Conservation (phyloP, 2,113 vertebrate genomes). For the Crypturellus undulatus region DNA sequence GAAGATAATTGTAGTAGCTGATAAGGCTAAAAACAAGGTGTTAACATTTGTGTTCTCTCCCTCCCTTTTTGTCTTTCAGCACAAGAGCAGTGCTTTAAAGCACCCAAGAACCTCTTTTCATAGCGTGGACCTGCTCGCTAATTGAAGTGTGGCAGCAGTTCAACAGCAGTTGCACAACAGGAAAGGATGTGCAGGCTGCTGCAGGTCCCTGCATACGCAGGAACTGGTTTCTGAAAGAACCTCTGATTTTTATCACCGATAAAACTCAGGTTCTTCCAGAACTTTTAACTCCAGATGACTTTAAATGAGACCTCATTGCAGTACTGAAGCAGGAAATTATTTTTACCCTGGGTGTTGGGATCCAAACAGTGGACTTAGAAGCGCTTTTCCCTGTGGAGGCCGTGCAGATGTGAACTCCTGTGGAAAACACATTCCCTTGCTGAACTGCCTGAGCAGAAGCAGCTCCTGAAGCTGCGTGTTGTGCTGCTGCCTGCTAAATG, state of each 20-base stretch:
- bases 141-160: not conserved
- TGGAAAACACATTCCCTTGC: too few relatives aligned
- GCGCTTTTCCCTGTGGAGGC: not conserved
- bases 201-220: not conserved
- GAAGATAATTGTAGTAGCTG: not conserved
- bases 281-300: not conserved
- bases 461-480: fast-evolving
- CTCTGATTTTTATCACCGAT: not conserved
- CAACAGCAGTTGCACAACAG: not conserved
- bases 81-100: not conserved
- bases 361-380: not conserved
- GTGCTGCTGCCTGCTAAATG: fast-evolving
- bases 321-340: not conserved
- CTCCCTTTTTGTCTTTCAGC: constrained; percentile 24
- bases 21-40: not conserved
- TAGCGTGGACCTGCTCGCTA: fast-evolving
- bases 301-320: not conserved
- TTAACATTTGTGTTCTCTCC: not conserved
- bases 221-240: not conserved
- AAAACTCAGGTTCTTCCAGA: not conserved
- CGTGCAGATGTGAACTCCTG: not conserved
- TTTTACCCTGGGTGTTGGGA: not conserved
- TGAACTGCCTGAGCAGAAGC: fast-evolving
- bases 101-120: not conserved
- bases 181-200: not conserved